phyloP scores from a whole-genome alignment of 2,888 invertebrate genomes.

The Empis stercorea region DNA sequence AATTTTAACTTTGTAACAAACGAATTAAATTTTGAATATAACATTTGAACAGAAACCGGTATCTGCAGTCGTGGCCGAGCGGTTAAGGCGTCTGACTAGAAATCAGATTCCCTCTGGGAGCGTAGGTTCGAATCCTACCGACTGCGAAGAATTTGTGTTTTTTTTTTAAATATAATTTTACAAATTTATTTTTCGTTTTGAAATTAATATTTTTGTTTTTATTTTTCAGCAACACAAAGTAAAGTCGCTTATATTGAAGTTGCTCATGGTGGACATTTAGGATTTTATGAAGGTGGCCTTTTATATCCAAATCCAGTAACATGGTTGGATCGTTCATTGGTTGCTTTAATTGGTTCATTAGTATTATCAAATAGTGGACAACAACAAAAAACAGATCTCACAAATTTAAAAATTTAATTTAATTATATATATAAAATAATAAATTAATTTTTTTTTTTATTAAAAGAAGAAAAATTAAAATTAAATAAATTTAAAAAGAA shows the following conservation, averaged over 20 bases:
- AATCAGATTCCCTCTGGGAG: conserved; percentile 38
- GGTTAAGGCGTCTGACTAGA: conserved; percentile 38
- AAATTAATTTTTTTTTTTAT: too few species aligned
- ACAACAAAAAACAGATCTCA: not conserved
- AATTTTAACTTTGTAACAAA: too few species aligned
- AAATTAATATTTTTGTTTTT: not conserved
- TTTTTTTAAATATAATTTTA: conserved; percentile 3
- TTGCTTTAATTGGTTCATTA: conserved; percentile 51
- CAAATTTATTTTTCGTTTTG: not conserved
- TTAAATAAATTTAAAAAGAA: too few species aligned
- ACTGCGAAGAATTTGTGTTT: conserved; percentile 21
- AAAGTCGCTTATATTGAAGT: conserved; percentile 65
- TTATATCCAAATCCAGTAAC: conserved; percentile 81
- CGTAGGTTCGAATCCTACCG: conserved; percentile 37
- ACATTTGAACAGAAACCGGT: not conserved
- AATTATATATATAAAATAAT: too few species aligned
- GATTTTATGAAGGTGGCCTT: conserved; percentile 84
- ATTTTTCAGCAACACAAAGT: conserved; percentile 45
- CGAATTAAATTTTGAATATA: too few species aligned
- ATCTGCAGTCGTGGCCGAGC: conserved; percentile 36
- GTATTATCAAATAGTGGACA: not conserved
- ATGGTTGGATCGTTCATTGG: conserved; percentile 84
- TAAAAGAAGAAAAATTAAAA: too few species aligned
- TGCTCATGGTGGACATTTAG: conserved; percentile 87
- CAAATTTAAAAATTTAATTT: too few species aligned